phyloP scores from a whole-genome alignment of 2,113 vertebrate species.

The Mionectes macconnelli region DNA sequence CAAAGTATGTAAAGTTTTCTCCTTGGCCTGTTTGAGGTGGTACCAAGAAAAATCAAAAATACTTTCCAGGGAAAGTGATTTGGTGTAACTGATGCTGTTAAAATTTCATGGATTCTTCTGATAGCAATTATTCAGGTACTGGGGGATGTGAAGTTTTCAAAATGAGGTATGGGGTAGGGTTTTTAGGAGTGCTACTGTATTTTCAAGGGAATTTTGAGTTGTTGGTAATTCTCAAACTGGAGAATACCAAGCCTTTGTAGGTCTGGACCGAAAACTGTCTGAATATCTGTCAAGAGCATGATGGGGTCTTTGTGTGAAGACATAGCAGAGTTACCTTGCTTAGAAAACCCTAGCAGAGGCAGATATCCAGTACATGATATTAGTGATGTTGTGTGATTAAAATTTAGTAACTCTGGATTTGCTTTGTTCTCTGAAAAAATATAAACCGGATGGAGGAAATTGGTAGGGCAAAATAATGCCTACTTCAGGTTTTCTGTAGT shows the following conservation, averaged over 20 bases:
- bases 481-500: not conserved
- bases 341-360: no score
- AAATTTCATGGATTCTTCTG: not conserved
- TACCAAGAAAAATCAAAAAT: not conserved
- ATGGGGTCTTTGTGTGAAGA: not conserved
- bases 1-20: not conserved
- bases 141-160: not conserved
- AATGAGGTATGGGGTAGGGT: not conserved
- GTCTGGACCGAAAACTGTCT: not conserved
- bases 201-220: not conserved
- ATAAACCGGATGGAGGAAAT: not conserved
- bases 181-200: not conserved
- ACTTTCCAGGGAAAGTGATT: not conserved
- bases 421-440: not conserved
- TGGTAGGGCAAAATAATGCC: not conserved
- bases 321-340: not conserved
- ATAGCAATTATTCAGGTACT: not conserved
- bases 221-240: not conserved
- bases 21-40: not conserved
- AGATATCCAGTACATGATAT: not conserved
- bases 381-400: not conserved
- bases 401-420: not conserved
- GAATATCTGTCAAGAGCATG: not conserved
- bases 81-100: not conserved
- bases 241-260: not conserved